Evolutionary conservation across 2,113 vertebrate species (phyloP).

Genomic region (Galemys pyrenaicus): DNA sequence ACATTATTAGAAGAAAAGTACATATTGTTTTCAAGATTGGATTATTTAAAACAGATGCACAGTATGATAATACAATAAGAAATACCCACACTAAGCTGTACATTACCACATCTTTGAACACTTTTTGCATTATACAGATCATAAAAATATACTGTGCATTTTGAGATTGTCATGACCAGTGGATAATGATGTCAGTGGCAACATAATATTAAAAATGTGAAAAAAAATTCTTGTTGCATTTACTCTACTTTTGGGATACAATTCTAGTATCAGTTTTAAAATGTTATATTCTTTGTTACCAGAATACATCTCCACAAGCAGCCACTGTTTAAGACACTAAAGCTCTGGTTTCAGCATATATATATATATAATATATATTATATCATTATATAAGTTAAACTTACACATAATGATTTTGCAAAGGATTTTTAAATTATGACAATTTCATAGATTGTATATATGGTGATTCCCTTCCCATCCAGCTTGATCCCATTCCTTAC

Average conservation of each 20-base stretch:
- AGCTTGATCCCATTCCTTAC: conserved; percentile 19
- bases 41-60: conserved; percentile 67
- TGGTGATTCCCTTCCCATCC: background rate
- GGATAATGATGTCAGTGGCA: conserved; percentile 42
- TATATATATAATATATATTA: no score
- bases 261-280: conserved; percentile 28
- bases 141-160: background rate
- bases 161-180: conserved; percentile 57
- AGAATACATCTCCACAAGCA: conserved; percentile 39
- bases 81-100: conserved; percentile 50
- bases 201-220: conserved; percentile 36
- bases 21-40: conserved; percentile 64
- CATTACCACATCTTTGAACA: conserved; percentile 62
- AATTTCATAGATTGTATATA: conserved; percentile 14
- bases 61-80: conserved; percentile 62
- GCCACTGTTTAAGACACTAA: conserved; percentile 37
- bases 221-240: conserved; percentile 9
- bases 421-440: conserved; percentile 37
- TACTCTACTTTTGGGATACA: background rate
- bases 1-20: conserved; percentile 45
- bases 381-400: background rate
- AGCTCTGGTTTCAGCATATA: conserved; percentile 35
- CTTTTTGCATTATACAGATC: conserved; percentile 47
- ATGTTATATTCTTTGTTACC: conserved; percentile 46
- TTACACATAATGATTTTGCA: conserved; percentile 25